phyloP scores from a whole-genome alignment of 2,113 vertebrate species.

The Dasyornis broadbenti region DNA sequence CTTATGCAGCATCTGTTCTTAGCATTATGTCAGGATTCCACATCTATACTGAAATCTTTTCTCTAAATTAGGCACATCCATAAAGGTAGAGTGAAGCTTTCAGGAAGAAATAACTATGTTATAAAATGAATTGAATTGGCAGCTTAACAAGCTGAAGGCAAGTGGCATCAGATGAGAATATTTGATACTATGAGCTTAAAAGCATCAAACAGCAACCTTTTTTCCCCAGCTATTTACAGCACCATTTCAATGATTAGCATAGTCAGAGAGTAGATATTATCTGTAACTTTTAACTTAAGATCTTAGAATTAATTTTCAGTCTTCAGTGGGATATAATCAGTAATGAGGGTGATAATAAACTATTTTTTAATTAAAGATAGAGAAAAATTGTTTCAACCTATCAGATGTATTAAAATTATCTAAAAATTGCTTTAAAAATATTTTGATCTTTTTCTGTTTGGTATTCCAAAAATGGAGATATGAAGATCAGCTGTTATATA shows the following conservation, averaged over 20 bases:
- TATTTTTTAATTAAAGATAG: not conserved
- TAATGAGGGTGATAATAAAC: not conserved
- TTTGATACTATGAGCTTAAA: not conserved
- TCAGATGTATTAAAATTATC: not conserved
- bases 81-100: constrained; percentile 18
- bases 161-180: not conserved
- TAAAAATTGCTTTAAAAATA: not conserved
- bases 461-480: not conserved
- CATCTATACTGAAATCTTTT: not conserved
- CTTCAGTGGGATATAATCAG: not conserved
- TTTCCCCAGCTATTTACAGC: not conserved
- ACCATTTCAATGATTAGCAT: not conserved
- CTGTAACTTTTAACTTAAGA: constrained; percentile 7
- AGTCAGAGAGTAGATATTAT: not conserved
- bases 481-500: not conserved
- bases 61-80: not conserved
- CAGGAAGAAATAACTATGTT: not conserved
- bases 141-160: constrained; percentile 1
- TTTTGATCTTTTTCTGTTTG: not conserved
- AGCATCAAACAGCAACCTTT: not conserved
- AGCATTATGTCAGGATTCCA: not conserved
- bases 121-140: constrained; percentile 1
- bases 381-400: not conserved
- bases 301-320: not conserved
- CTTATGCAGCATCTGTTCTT: not conserved